These are phyloP conservation scores for Stenodera caucasica DNA, from an alignment of 2,888 invertebrate genomes.

Conservation along the genomic window DNA sequence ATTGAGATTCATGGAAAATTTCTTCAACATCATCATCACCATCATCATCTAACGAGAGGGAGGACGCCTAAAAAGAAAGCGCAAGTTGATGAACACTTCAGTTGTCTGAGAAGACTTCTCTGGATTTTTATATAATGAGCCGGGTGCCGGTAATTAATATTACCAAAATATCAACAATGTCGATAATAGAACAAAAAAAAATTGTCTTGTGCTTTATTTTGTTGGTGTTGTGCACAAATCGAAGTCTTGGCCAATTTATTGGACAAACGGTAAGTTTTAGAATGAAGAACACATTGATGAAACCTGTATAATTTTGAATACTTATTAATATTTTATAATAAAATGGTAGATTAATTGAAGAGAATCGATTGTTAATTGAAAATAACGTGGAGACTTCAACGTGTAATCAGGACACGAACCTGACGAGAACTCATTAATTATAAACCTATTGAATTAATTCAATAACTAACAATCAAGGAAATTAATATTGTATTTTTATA, in stretches of 20 bases:
- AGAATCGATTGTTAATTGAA: not conserved
- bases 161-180: conserved; percentile 2
- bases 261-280: conserved; percentile 41
- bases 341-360: not conserved
- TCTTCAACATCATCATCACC: not conserved
- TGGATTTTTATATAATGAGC: not conserved
- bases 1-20: not conserved
- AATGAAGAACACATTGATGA: not conserved
- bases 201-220: conserved; percentile 42
- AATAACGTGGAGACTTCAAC: conserved; percentile 3
- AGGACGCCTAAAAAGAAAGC: conserved; percentile 4
- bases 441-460: not conserved
- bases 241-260: conserved; percentile 46
- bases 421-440: not conserved
- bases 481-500: no score
- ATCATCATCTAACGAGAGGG: not conserved
- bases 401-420: not conserved
- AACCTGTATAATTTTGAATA: not conserved
- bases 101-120: conserved; percentile 1
- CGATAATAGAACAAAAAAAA: conserved; percentile 42
- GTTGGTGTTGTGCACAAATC: conserved; percentile 42
- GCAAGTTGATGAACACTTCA: conserved; percentile 3
- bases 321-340: not conserved
- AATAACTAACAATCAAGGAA: not conserved
- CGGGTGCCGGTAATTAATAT: not conserved